phyloP scores from a whole-genome alignment of 1,140 invertebrate species.

The Ylistrum balloti region DNA sequence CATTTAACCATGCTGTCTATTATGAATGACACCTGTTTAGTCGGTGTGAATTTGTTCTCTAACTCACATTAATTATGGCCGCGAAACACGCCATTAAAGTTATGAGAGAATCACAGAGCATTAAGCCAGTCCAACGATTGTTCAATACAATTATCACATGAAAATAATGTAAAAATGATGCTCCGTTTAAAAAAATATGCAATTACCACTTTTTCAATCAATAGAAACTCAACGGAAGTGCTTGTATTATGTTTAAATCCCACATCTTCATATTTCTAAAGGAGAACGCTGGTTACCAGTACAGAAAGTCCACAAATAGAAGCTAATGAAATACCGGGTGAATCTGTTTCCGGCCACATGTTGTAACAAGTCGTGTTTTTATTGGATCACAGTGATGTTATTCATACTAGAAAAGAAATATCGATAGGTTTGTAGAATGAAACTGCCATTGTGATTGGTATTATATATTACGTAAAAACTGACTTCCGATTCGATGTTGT shows the following conservation, averaged over 20 bases:
- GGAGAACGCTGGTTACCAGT: background rate
- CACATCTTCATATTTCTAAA: background rate
- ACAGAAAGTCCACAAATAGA: background rate
- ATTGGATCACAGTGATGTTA: background rate
- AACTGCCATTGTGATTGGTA: too few relatives aligned
- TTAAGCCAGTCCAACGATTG: background rate
- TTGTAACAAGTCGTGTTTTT: background rate
- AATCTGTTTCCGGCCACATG: background rate
- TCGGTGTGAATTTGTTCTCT: background rate
- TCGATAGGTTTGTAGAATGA: background rate
- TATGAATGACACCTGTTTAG: background rate
- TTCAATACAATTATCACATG: background rate
- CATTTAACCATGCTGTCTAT: background rate
- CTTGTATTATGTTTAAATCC: background rate
- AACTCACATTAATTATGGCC: background rate
- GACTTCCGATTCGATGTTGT: too few relatives aligned
- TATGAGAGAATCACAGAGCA: too few relatives aligned
- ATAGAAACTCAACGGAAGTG: background rate
- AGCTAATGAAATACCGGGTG: background rate
- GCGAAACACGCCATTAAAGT: too few relatives aligned
- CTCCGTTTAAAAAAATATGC: background rate
- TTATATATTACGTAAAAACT: too few relatives aligned
- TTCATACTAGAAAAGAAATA: background rate
- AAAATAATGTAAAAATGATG: background rate
- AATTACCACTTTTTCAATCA: background rate